A percentile compares a stretch with the other conserved stretches of the same genome.
Conservation (phyloP, 1,140 invertebrate genomes). For the Protaetia brevitarsis region DNA sequence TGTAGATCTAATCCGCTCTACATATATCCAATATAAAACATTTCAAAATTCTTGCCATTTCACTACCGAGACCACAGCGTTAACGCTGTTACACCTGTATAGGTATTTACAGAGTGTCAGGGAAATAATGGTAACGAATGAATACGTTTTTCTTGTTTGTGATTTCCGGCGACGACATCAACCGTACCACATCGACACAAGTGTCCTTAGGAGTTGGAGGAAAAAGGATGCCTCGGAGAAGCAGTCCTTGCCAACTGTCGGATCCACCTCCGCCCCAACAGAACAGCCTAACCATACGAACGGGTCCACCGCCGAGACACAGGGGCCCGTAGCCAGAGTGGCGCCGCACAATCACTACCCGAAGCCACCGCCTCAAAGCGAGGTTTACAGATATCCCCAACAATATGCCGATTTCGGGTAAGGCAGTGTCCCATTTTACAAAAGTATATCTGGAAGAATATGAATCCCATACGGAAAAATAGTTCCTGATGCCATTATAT, state of each 20-base stretch:
- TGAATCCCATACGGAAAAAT: no score
- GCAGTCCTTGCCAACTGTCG: constrained; percentile 1
- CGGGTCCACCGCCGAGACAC: constrained; percentile 24
- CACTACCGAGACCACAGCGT: no score
- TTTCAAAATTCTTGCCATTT: no score
- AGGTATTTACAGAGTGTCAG: no score
- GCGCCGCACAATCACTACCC: constrained; percentile 43
- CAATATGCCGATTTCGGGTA: constrained; percentile 3
- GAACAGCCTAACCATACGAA: constrained; percentile 4
- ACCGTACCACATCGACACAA: constrained; percentile 30
- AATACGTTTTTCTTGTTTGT: background rate
- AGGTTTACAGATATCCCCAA: background rate
- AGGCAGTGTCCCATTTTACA: background rate
- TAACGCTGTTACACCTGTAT: no score
- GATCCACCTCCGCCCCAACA: background rate
- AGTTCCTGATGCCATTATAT: no score
- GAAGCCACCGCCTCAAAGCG: constrained; percentile 9
- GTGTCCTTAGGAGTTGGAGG: constrained; percentile 44
- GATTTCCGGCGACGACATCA: background rate
- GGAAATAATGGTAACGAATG: no score
- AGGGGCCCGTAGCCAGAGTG: constrained; percentile 40
- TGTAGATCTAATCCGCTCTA: no score
- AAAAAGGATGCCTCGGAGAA: constrained; percentile 40
- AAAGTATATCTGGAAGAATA: no score
- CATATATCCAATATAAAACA: no score